Conservation (phyloP, 2,113 vertebrate genomes). For the Cathartes aura region DNA sequence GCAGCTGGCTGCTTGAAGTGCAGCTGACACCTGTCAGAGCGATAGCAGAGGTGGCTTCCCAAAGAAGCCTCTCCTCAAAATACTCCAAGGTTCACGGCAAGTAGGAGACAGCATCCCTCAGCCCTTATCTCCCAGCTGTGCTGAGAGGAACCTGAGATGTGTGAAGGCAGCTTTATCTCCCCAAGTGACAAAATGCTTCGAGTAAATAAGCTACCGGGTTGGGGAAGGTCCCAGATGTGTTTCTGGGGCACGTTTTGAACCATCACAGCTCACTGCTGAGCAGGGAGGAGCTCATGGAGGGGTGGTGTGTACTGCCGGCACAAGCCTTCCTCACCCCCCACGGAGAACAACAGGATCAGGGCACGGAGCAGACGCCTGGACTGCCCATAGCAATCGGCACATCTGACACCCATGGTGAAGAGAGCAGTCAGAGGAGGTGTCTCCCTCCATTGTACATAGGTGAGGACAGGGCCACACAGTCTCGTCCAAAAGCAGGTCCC, state of each 20-base stretch:
- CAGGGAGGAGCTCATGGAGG: neutral
- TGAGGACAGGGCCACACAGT: neutral
- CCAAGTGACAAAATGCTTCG: constrained; percentile 64
- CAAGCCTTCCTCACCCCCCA: neutral
- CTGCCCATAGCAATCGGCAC: too few species aligned
- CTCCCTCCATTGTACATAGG: accelerated
- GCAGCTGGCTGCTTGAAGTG: constrained; percentile 32
- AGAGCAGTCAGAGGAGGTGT: neutral
- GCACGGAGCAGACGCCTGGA: accelerated
- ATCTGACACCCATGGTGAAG: neutral
- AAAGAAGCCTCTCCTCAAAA: constrained; percentile 46
- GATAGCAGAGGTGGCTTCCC: constrained; percentile 75
- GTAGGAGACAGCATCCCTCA: constrained; percentile 57
- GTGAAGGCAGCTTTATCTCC: constrained; percentile 67
- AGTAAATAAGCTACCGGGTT: constrained; percentile 52
- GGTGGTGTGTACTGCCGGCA: neutral
- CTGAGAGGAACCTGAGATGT: constrained; percentile 72
- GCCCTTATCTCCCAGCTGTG: constrained; percentile 40
- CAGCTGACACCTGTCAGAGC: constrained; percentile 76
- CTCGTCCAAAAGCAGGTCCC: neutral
- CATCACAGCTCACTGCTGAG: accelerated
- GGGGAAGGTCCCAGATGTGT: neutral
- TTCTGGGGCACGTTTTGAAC: neutral
- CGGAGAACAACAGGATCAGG: neutral
- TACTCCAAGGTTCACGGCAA: constrained; percentile 13